A percentile compares a stretch with the other conserved stretches of the same genome.
Evolutionary conservation across 1,140 invertebrate species (phyloP).

Genomic region (Manduca sexta): DNA sequence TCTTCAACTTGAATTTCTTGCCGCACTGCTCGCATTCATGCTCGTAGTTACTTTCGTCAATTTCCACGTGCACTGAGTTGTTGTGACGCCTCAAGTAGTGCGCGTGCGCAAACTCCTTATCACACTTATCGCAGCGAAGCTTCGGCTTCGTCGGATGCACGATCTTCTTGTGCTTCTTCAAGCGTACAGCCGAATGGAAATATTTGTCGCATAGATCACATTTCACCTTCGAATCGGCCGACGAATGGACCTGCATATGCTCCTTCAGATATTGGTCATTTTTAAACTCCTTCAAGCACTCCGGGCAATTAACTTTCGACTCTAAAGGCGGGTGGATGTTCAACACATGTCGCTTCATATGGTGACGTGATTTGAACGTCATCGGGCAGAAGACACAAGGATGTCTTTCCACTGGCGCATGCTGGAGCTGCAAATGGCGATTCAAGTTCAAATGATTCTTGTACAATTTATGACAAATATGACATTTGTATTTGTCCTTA

Average conservation of each 20-base stretch:
- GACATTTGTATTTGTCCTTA: conserved; percentile 54
- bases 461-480: conserved; percentile 52
- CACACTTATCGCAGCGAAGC: conserved; percentile 55
- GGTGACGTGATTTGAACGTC: conserved; percentile 59
- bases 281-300: conserved; percentile 63
- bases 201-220: conserved; percentile 61
- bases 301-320: conserved; percentile 57
- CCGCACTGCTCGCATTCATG: conserved; percentile 57
- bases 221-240: conserved; percentile 50
- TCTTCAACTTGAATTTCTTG: conserved; percentile 58
- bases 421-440: conserved; percentile 53
- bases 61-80: conserved; percentile 55
- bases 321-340: conserved; percentile 65
- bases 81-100: conserved; percentile 55
- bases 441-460: conserved; percentile 56
- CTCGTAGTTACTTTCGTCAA: conserved; percentile 50
- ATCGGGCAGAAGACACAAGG: conserved; percentile 59
- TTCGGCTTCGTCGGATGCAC: conserved; percentile 60
- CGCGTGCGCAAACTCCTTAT: conserved; percentile 59
- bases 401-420: conserved; percentile 46
- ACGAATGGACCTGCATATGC: conserved; percentile 62
- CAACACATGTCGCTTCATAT: conserved; percentile 59
- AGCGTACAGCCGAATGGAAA: conserved; percentile 54
- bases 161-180: conserved; percentile 65
- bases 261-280: conserved; percentile 64